Evolutionary conservation across 2,797 vertebrate genomes (phyloP).

Genomic region (Myripristis jacobus): DNA sequence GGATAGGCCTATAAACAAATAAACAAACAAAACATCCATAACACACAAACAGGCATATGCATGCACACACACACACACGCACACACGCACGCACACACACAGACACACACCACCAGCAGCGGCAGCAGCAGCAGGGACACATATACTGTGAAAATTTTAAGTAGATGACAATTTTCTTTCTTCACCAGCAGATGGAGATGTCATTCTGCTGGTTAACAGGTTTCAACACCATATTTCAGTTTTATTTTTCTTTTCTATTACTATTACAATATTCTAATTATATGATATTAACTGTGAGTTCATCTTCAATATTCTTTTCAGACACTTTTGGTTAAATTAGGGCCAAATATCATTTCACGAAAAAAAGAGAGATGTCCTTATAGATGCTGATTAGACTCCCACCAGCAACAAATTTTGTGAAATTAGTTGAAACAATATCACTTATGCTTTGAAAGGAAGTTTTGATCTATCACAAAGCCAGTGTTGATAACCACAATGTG

Average conservation of each 20-base stretch:
- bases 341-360: too few species aligned
- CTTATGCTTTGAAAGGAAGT: too few species aligned
- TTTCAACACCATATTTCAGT: constrained; percentile 16
- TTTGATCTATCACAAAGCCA: too few species aligned
- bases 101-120: constrained; percentile 22
- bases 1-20: constrained; percentile 2
- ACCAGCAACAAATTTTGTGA: not conserved
- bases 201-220: constrained; percentile 43
- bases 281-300: constrained; percentile 8
- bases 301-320: not conserved
- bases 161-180: constrained; percentile 36
- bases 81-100: constrained; percentile 13
- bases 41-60: constrained; percentile 17
- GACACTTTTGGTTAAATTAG: too few species aligned
- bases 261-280: not conserved
- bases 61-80: not conserved
- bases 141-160: constrained; percentile 51
- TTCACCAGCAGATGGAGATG: constrained; percentile 69
- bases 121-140: constrained; percentile 42
- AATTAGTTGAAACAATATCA: not conserved
- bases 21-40: not conserved
- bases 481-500: too few species aligned
- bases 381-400: not conserved
- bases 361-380: too few species aligned
- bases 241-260: not conserved